Evolutionary conservation across 2,797 vertebrate genomes (phyloP), one percentile per base, ranked within the genome.

Genomic region (Columba guinea): DNA sequence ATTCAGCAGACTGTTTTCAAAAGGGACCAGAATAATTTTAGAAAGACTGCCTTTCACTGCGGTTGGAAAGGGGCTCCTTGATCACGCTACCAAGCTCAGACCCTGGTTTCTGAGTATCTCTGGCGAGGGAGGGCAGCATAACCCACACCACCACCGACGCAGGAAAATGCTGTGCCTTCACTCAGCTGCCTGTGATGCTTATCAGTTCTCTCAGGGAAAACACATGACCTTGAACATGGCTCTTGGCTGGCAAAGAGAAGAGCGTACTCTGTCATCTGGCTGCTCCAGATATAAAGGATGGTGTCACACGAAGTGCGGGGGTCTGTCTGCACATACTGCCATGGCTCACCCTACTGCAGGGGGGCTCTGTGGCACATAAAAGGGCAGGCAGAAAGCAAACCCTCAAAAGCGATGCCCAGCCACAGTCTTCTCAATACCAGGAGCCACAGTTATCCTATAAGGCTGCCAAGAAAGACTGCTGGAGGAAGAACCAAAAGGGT

Each of bases 281-380:
- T 64, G 62, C 68, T 91, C 26, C 22, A 28, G 56, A 74, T 30
- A 75, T 0, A 4, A 39, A 86, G 58, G 46, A 80, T 4, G 20
- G 27, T 2, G 30, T 8, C 58, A 67, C 0, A 5, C 20, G 15
- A 85, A 81, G n/a, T 0, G 0, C 2, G 7, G 1, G 9, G 26
- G 21, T 83, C 46, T 65, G 23, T 21, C 63, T 1, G 3, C 14
- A 80, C 11, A n/a, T 39, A 70, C 20, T 34, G 69, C 68, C 46
- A 56, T 0, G 1, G 69, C 37, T 87, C 68, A 75, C 18, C 15
- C 49, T 70, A 60, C 27, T 81, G 41, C 55, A 75, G 30, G 30
- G 7, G 9, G 7, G 30, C 23, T 56, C 39, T 2, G 6, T 6
- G 7, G 23, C 41, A 67, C 0, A 3, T n/a, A 69, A 30, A 12